Evolutionary conservation across 1,140 invertebrate genomes (phyloP).

Genomic region (Carcinoscorpius rotundicauda): DNA sequence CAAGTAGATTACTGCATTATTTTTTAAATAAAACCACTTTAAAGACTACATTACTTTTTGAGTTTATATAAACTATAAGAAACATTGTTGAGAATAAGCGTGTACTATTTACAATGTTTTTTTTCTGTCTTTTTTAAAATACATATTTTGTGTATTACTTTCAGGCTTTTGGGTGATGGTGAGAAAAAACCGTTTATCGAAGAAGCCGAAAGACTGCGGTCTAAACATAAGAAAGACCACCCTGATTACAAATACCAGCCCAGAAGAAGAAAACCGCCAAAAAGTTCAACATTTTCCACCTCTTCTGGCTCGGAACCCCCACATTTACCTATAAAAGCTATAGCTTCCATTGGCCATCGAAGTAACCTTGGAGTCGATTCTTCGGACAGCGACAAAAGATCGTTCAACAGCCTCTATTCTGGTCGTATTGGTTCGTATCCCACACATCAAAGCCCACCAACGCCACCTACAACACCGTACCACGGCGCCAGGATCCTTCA

Average conservation of each 20-base stretch:
- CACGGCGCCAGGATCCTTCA: slow-evolving; percentile 2
- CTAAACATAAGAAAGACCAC: slow-evolving; percentile 66
- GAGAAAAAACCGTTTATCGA: slow-evolving; percentile 83
- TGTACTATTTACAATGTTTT: not conserved
- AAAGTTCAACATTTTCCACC: slow-evolving; percentile 3
- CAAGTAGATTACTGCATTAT: no score
- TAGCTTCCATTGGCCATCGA: no score
- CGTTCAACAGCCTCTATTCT: not conserved
- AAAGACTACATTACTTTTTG: no score
- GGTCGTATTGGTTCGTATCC: slow-evolving; percentile 6
- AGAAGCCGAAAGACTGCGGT: slow-evolving; percentile 69
- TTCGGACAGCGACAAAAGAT: not conserved
- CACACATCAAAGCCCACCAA: slow-evolving; percentile 9
- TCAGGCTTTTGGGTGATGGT: slow-evolving; percentile 47
- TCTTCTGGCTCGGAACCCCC: not conserved
- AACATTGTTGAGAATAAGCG: no score
- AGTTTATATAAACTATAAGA: no score
- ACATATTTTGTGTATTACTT: slow-evolving; percentile 21
- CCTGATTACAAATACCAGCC: slow-evolving; percentile 62
- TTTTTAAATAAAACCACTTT: no score
- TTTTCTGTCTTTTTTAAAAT: slow-evolving; percentile 12
- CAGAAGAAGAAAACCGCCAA: slow-evolving; percentile 11
- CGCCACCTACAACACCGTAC: slow-evolving; percentile 20
- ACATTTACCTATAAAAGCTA: no score
- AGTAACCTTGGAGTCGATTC: no score